Percentiles rank a stretch among this genome's conserved stretches.
Evolutionary conservation across 2,113 vertebrate genomes (phyloP).

Genomic region (Notarius lentiginosus): DNA sequence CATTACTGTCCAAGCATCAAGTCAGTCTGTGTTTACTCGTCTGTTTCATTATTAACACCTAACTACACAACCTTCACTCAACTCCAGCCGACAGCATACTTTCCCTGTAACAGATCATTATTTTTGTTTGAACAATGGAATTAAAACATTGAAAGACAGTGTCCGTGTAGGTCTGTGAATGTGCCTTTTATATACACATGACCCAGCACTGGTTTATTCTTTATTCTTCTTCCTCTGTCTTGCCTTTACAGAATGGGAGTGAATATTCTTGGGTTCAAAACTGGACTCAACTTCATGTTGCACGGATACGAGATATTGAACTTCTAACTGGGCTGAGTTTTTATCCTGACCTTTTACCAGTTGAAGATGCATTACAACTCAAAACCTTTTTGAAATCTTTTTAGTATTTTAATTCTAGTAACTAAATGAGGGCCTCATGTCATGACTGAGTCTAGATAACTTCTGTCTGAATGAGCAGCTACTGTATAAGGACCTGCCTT

Average conservation of each 20-base stretch:
- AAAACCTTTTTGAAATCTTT: constrained; percentile 84
- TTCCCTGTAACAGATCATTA: too few species aligned
- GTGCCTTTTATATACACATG: background rate
- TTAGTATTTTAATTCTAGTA: constrained; percentile 38
- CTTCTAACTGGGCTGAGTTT: constrained; percentile 92
- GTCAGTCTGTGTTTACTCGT: background rate
- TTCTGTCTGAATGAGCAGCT: background rate
- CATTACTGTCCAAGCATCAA: background rate
- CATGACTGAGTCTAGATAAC: background rate
- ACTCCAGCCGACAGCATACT: too few species aligned
- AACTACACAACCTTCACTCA: background rate
- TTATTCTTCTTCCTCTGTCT: background rate
- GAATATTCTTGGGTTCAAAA: constrained; percentile 78
- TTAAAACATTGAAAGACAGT: background rate
- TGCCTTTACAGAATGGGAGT: constrained; percentile 64
- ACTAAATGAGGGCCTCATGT: background rate
- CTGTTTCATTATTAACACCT: background rate
- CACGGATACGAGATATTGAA: constrained; percentile 87
- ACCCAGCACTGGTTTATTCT: background rate
- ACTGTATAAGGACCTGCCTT: background rate
- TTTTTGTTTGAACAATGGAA: background rate
- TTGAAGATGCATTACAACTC: constrained; percentile 83
- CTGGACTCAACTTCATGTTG: constrained; percentile 79
- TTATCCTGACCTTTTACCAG: constrained; percentile 78
- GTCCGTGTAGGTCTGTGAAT: background rate